Evolutionary conservation across 2,888 invertebrate species (phyloP).

Genomic region (Hydrotaea diabolus): DNA sequence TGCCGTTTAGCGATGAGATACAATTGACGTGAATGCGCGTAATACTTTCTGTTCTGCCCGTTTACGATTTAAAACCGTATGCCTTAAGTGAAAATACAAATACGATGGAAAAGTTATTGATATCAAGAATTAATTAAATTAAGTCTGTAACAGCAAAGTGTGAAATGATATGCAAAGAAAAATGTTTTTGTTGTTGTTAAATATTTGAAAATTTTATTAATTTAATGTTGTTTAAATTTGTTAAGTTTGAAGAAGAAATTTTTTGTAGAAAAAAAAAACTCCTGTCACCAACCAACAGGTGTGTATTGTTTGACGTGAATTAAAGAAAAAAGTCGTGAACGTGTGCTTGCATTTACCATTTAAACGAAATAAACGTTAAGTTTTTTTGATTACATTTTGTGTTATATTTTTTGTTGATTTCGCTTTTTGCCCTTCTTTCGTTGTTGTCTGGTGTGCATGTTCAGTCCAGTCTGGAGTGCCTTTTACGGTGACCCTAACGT

Average conservation of each 20-base stretch:
- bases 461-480: constrained; percentile 13
- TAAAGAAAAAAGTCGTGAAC: too few relatives aligned
- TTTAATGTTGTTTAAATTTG: background rate
- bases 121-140: too few relatives aligned
- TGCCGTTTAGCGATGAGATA: constrained; percentile 62
- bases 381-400: constrained; percentile 34
- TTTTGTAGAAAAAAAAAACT: too few relatives aligned
- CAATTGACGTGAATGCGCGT: constrained; percentile 47
- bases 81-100: background rate
- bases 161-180: too few relatives aligned
- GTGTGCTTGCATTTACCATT: too few relatives aligned
- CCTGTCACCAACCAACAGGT: too few relatives aligned
- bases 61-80: background rate
- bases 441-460: background rate
- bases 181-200: background rate
- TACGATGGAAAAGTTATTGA: too few relatives aligned
- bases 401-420: constrained; percentile 5
- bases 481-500: constrained; percentile 28
- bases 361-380: constrained; percentile 28
- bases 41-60: constrained; percentile 1
- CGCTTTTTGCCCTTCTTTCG: constrained; percentile 17
- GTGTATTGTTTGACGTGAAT: too few relatives aligned
- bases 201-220: background rate
- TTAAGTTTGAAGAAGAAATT: background rate
- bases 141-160: too few relatives aligned